Base-by-base conservation (phyloP, 1,140 invertebrate genomes). In the Orchesella cincta region DNA sequence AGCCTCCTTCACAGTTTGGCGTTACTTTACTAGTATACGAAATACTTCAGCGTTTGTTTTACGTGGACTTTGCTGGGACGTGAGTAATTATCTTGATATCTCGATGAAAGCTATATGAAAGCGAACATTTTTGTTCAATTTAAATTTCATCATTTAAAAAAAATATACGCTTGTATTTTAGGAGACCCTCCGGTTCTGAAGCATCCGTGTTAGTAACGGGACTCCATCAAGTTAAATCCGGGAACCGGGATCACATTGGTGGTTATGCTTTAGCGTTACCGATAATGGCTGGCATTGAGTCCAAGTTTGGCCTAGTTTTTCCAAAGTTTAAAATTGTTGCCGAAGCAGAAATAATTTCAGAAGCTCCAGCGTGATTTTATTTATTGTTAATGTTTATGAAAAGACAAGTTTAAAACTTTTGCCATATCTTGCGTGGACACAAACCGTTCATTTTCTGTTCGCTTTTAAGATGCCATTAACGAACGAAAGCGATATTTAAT, bases 1-100 rank as follows among this genome's bases (percentile, higher is more conserved):
- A 96, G 83, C 97, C 94, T 3, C 97, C 96, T 14, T 97, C 97
- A 8, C 97, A 99, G 87, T 99, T 99, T 88, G 98, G 96, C 81
- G 97, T 99, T 28, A 99, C 98, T 35, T 87, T 99, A 57, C 89
- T 98, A 71, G 97, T 95, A 0, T 99, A 99, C 84, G 98, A 99
- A 88, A 86, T 99, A 67, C 87, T 99, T 28, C 98, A 99, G 86
- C 90, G 97, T 84, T 85, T 95, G 28, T 96, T 99, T 87, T 97
- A 96, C 84, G 92, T 99, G 26, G 97, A 99, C 86, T 98, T 98
- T 86, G 96, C 95, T 84, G 96, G 96, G 88, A 93, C 92, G 92
- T 95, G 86, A 91, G 92, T 92, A 86, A 31, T 62, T 73, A 12
- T 74, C 67, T 46, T 46, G n/a, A n/a, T n/a, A n/a, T n/a, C n/a